These are phyloP conservation scores for Thumatha senex DNA, from an alignment of 2,888 invertebrate genomes.

Conservation along the genomic window DNA sequence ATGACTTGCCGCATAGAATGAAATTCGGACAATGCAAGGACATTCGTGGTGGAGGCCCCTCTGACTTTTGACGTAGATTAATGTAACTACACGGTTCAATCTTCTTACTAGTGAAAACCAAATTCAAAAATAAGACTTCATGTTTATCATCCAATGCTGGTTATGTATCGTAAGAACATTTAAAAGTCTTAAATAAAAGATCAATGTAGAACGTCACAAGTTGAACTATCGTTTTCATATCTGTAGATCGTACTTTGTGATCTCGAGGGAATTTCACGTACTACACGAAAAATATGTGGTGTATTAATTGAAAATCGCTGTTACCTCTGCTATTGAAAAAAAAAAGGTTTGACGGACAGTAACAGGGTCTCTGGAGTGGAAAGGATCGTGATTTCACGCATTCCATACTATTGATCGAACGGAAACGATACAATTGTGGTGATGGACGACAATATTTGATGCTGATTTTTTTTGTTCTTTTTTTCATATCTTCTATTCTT, in stretches of 20 bases:
- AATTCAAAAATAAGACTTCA: background rate
- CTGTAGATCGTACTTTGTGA: slow-evolving; percentile 9
- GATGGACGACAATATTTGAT: slow-evolving; percentile 23
- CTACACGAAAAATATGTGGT: slow-evolving; percentile 47
- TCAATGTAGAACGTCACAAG: slow-evolving; percentile 19
- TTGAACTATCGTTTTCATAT: slow-evolving; percentile 10
- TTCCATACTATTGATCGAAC: slow-evolving; percentile 25
- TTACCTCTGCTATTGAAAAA: slow-evolving; percentile 34
- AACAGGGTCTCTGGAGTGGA: slow-evolving; percentile 25
- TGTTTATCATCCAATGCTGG: slow-evolving; percentile 13
- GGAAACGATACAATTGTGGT: slow-evolving; percentile 25
- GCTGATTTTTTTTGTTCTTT: slow-evolving; percentile 6
- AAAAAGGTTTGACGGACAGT: slow-evolving; percentile 29
- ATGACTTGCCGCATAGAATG: slow-evolving; percentile 42
- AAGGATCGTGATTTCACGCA: slow-evolving; percentile 31
- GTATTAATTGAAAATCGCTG: slow-evolving; percentile 51
- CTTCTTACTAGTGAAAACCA: slow-evolving; percentile 1
- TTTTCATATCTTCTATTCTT: no score
- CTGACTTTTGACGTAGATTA: slow-evolving; percentile 64
- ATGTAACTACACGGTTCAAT: slow-evolving; percentile 39
- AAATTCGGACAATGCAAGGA: slow-evolving; percentile 42
- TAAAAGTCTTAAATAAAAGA: background rate
- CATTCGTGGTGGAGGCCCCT: slow-evolving; percentile 70
- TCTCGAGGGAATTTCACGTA: slow-evolving; percentile 37
- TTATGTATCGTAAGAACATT: background rate